A percentile compares a stretch with the other conserved stretches of the same genome.
Evolutionary conservation across 92 coral and sea anemone genomes (phyloP).

Genomic region (Galaxea fascicularis): DNA sequence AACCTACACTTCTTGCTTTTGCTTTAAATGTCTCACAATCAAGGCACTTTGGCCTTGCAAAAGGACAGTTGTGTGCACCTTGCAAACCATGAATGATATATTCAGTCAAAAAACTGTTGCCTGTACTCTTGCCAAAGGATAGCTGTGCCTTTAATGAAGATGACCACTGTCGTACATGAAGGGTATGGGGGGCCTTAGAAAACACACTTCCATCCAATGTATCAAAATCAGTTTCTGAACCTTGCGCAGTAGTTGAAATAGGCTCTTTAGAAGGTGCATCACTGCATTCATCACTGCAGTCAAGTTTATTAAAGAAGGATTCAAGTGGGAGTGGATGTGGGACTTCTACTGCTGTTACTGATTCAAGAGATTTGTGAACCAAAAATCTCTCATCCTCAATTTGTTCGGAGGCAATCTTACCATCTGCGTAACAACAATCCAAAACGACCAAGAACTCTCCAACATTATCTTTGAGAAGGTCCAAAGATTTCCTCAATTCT

Average conservation of each 20-base stretch:
- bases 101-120: slow-evolving; percentile 31
- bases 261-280: background rate
- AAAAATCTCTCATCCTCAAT: slow-evolving; percentile 3
- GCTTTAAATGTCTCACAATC: slow-evolving; percentile 22
- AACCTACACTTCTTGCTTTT: slow-evolving; percentile 25
- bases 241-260: background rate
- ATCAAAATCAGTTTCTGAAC: background rate
- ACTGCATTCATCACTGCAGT: background rate
- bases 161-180: slow-evolving; percentile 34
- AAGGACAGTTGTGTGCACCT: slow-evolving; percentile 16
- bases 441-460: slow-evolving; percentile 29
- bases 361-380: background rate
- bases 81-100: slow-evolving; percentile 25
- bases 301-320: background rate
- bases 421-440: slow-evolving; percentile 51
- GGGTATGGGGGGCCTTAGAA: slow-evolving; percentile 9
- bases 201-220: slow-evolving; percentile 27
- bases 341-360: background rate
- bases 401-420: slow-evolving; percentile 21
- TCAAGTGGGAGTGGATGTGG: background rate
- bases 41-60: slow-evolving; percentile 1
- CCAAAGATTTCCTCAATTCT: slow-evolving; percentile 6
- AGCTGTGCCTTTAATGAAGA: slow-evolving; percentile 13
- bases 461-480: background rate
- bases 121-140: background rate